Base-by-base conservation (phyloP, 92 coral and sea anemone species). In the Parazoanthus swiftii region DNA sequence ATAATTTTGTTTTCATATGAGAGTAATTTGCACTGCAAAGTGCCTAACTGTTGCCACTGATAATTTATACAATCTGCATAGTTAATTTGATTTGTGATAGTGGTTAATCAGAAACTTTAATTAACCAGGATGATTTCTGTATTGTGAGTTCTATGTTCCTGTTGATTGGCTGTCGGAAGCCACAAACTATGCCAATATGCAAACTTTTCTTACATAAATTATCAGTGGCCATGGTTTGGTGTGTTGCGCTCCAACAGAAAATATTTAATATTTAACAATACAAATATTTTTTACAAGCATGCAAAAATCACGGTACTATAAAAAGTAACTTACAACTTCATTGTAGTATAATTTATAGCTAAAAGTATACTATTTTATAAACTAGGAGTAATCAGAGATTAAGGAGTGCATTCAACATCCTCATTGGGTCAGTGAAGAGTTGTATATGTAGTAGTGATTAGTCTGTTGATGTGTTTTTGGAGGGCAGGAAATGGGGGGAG, bases 51-150 rank as follows among this genome's bases (percentile, higher is more conserved):
- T 75, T 29, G 43, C 50, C 54, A 39, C 79, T 48, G 21, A 75
- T 75, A 75, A 75, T 75, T 75, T 75, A 75, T 75, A 75, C 54
- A 75, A 5, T 38, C 79, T 75, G 79, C 50, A 38, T 75, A 75
- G 79, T 75, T 39, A 75, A 75, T 75, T 21, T 25, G 39, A 75
- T 11, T 38, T 75, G n/a, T 75, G 79, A 75, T 75, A 48, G 43
- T 46, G 50, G 50, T 46, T 8, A 46, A 46, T 46, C 50, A 46
- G 50, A 46, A 46, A 46, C 7, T 8, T 46, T 46, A 46, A 46
- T 46, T 46, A 46, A 46, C 50, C 50, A 75, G 79, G 79, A 38
- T 75, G 79, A 75, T 75, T 75, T 54, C 54, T 75, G 79, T 75
- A 75, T 75, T 75, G 39, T 33, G 43, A 75, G 79, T 75, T 75